phyloP scores from a whole-genome alignment of 2,113 vertebrate species.

The Aepyceros melampus region DNA sequence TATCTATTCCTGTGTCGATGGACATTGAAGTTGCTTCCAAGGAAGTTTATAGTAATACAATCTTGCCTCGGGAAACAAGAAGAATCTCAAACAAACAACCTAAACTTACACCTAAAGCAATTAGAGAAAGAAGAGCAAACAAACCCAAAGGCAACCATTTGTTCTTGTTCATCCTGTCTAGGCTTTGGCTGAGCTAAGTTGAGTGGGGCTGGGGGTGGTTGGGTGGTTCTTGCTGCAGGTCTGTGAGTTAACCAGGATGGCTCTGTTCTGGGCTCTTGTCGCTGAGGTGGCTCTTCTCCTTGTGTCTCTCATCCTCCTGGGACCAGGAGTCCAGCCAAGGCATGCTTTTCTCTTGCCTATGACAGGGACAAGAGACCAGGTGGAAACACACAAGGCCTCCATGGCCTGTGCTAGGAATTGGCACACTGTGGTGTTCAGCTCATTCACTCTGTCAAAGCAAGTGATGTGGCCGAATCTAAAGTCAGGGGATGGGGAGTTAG shows the following conservation, averaged over 20 bases:
- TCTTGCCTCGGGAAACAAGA: not conserved
- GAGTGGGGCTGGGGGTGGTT: not conserved
- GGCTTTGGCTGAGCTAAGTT: not conserved
- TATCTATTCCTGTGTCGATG: not conserved
- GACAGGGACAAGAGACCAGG: not conserved
- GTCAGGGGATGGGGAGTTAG: too few species aligned
- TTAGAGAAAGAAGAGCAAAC: not conserved
- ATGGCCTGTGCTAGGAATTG: not conserved
- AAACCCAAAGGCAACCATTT: not conserved
- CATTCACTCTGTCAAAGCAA: not conserved
- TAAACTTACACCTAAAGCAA: not conserved
- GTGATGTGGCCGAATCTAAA: not conserved
- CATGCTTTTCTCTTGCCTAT: not conserved
- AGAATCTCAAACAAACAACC: not conserved
- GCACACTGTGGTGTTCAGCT: not conserved
- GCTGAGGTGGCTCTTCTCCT: not conserved
- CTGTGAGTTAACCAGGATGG: not conserved
- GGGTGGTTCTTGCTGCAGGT: not conserved
- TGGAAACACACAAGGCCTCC: not conserved
- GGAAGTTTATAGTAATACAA: not conserved
- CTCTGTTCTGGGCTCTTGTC: not conserved
- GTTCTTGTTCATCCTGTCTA: not conserved
- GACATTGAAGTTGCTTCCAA: not conserved
- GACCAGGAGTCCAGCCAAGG: not conserved
- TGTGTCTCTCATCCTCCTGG: too few species aligned